Evolutionary conservation across 2,888 invertebrate species (phyloP).

Genomic region (Tetheella fluctuosa): DNA sequence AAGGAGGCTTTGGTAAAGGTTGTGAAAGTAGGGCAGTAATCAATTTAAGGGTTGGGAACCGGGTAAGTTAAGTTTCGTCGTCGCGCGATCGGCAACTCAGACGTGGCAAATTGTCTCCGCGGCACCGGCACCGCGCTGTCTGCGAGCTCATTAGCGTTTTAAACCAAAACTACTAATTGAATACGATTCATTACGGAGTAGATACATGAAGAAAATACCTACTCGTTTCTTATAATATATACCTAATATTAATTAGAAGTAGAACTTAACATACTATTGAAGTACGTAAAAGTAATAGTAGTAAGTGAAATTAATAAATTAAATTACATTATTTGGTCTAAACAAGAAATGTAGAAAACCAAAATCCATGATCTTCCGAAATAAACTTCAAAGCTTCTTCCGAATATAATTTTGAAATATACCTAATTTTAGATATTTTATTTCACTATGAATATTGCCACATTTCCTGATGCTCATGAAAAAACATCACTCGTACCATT

Average conservation of each 20-base stretch:
- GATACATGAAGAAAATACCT: constrained; percentile 16
- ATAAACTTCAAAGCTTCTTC: too few species aligned
- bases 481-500: not conserved
- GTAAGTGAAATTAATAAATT: too few species aligned
- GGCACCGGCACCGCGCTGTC: constrained; percentile 28
- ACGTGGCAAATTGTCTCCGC: constrained; percentile 39
- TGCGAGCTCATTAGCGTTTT: constrained; percentile 44
- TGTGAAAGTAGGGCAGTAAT: constrained; percentile 39
- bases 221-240: not conserved
- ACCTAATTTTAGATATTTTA: too few species aligned
- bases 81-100: constrained; percentile 15
- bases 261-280: too few species aligned
- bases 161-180: constrained; percentile 44
- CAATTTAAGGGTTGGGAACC: constrained; percentile 40
- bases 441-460: not conserved
- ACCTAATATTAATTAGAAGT: too few species aligned
- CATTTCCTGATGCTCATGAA: not conserved
- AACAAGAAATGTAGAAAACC: too few species aligned
- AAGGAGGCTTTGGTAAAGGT: constrained; percentile 34
- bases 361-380: too few species aligned
- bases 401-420: too few species aligned
- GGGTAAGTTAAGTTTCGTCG: constrained; percentile 18
- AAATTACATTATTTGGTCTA: too few species aligned
- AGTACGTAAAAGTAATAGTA: too few species aligned
- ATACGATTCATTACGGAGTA: constrained; percentile 34